phyloP scores from a whole-genome alignment of 1,140 invertebrate species.

The Penaeus indicus region DNA sequence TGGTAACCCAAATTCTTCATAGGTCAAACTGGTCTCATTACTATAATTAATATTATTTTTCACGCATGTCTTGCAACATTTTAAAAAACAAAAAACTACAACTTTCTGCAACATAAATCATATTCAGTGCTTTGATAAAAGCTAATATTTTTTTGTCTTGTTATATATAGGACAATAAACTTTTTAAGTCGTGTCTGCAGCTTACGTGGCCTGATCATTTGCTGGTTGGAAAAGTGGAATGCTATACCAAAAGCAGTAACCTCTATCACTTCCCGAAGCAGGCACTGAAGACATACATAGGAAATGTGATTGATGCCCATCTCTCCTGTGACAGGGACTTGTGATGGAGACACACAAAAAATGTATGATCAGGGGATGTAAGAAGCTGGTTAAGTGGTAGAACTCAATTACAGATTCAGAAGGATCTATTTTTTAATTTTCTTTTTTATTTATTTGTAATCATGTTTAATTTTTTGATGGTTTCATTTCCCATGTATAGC shows the following conservation, averaged over 20 bases:
- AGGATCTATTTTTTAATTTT: slow-evolving; percentile 30
- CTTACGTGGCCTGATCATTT: slow-evolving; percentile 55
- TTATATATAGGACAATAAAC: slow-evolving; percentile 52
- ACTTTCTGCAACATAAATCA: slow-evolving; percentile 43
- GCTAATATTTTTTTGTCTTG: slow-evolving; percentile 40
- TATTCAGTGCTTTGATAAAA: slow-evolving; percentile 56
- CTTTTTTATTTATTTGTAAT: too few relatives aligned
- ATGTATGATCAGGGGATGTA: slow-evolving; percentile 50
- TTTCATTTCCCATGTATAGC: slow-evolving; percentile 53
- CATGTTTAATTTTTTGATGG: background rate
- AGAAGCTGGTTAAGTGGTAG: slow-evolving; percentile 48
- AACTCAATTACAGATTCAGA: slow-evolving; percentile 47
- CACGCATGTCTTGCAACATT: slow-evolving; percentile 50
- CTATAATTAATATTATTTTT: slow-evolving; percentile 9
- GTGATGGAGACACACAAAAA: slow-evolving; percentile 4
- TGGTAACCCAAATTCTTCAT: slow-evolving; percentile 62
- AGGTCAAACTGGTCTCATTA: slow-evolving; percentile 55
- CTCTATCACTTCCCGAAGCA: too few relatives aligned
- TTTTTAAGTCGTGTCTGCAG: slow-evolving; percentile 49
- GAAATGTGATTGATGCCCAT: too few relatives aligned
- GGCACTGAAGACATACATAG: too few relatives aligned
- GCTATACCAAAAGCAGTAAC: background rate
- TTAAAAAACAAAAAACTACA: background rate
- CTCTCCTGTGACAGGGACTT: too few relatives aligned
- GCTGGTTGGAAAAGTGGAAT: slow-evolving; percentile 26